phyloP scores from a whole-genome alignment of 2,113 vertebrate genomes.

The Naja naja region DNA sequence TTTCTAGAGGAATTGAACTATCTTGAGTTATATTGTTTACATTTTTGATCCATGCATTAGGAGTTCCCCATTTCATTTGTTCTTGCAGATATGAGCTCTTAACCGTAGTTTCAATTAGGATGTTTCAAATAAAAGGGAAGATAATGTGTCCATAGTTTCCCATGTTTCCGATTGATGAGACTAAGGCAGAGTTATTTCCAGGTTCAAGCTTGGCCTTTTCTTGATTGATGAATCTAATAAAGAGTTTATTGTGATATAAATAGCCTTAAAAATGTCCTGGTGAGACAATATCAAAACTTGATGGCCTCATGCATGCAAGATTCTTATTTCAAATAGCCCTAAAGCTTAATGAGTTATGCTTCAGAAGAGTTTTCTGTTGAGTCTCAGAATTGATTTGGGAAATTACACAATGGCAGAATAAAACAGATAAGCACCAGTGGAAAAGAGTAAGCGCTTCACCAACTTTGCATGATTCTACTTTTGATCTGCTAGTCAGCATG shows the following conservation, averaged over 20 bases:
- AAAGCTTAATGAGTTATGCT: conserved; percentile 64
- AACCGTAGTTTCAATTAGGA: conserved; percentile 69
- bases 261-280: conserved; percentile 70
- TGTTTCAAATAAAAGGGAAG: conserved; percentile 71
- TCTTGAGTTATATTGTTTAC: conserved; percentile 37
- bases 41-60: conserved; percentile 51
- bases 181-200: conserved; percentile 66
- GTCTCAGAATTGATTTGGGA: conserved; percentile 57
- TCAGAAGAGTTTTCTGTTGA: conserved; percentile 60
- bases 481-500: conserved; percentile 20
- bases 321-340: conserved; percentile 61
- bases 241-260: conserved; percentile 77
- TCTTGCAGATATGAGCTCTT: conserved; percentile 67
- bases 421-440: conserved; percentile 37
- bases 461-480: conserved; percentile 36
- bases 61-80: conserved; percentile 54
- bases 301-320: conserved; percentile 67
- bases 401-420: conserved; percentile 51
- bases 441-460: conserved; percentile 53
- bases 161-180: conserved; percentile 57
- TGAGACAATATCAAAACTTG: conserved; percentile 73
- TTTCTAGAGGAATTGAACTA: conserved; percentile 8
- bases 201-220: conserved; percentile 59
- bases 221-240: conserved; percentile 75
- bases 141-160: conserved; percentile 72